Evolutionary conservation across 2,113 vertebrate species (phyloP), one percentile per base, ranked within the genome.

Genomic region (Barbus barbus): DNA sequence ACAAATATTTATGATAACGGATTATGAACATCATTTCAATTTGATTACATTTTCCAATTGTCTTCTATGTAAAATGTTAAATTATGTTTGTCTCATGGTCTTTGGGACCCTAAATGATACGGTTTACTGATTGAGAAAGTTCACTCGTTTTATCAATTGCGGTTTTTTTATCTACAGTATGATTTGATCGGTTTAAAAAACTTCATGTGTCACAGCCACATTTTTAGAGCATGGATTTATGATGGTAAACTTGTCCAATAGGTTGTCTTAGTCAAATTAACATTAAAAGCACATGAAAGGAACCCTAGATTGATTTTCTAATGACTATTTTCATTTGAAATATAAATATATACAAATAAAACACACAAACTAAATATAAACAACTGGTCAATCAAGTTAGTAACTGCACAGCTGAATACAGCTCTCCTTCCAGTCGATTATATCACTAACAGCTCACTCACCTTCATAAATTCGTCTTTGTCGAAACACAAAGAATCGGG

Each of bases 401-500:
- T 18, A 18, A 48, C 13, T 20, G 44, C 28, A 31, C 16, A 61
- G 26, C 72, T 83, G 26, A 58, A 51, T 8, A 6, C 48, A 24
- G 5, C 9, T 31, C 33, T 28, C n/a, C 14, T 8, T 14, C n/a
- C 14, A 61, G 24, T 63, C 1, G 2, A 9, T n/a, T 8, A 7
- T 8, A 3, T 56, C 22, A 9, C 7, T 48, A 76, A 24, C 75
- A 58, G 33, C 8, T 26, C 2, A 36, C 88, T 84, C 90, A 98
- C 97, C 96, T 97, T 99, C 96, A 97, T 97, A 88, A 99, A 97
- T 87, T 97, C 96, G 86, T 99, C 96, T 87, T 98, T 99, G 86
- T 99, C 96, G 82, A 99, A 99, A 91, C 98, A 99, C 38, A 99
- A 90, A 24, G 96, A 95, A 33, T 96, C 95, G 0, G 98, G 97